phyloP scores from a whole-genome alignment of 2,888 invertebrate species.

The Chrysina gloriosa region DNA sequence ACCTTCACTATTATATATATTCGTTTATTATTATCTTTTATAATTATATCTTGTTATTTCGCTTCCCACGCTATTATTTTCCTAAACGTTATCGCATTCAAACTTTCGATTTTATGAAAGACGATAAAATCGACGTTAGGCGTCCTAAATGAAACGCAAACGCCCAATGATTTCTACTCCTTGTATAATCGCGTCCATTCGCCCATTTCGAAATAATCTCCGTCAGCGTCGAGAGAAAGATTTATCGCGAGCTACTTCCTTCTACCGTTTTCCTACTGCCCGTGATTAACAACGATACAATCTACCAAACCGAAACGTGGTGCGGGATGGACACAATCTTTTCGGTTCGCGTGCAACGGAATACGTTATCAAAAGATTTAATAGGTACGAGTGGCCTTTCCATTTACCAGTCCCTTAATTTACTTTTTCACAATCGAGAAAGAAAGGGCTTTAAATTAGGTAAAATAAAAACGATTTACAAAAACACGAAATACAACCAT shows the following conservation, averaged over 20 bases:
- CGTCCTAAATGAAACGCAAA: not conserved
- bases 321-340: conserved; percentile 24
- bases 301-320: conserved; percentile 24
- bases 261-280: conserved; percentile 10
- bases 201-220: conserved; percentile 25
- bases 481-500: not conserved
- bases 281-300: conserved; percentile 35
- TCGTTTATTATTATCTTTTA: too few species aligned
- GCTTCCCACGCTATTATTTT: too few species aligned
- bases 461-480: conserved; percentile 2
- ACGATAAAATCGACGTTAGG: too few species aligned
- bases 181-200: conserved; percentile 11
- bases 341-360: conserved; percentile 26
- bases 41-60: too few species aligned
- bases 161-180: not conserved
- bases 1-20: too few species aligned
- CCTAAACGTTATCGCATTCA: too few species aligned
- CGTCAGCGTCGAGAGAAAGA: conserved; percentile 20
- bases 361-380: conserved; percentile 20
- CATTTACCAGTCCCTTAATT: conserved; percentile 22
- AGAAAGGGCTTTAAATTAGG: not conserved
- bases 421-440: not conserved
- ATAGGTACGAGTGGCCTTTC: conserved; percentile 18
- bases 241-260: conserved; percentile 22
- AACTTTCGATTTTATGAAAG: not conserved